A percentile compares a stretch with the other conserved stretches of the same genome.
These are phyloP conservation scores for Cassiopea andromeda DNA, from an alignment of 30 jellyfish, hydroid and myxozoan genomes.

Conservation along the genomic window DNA sequence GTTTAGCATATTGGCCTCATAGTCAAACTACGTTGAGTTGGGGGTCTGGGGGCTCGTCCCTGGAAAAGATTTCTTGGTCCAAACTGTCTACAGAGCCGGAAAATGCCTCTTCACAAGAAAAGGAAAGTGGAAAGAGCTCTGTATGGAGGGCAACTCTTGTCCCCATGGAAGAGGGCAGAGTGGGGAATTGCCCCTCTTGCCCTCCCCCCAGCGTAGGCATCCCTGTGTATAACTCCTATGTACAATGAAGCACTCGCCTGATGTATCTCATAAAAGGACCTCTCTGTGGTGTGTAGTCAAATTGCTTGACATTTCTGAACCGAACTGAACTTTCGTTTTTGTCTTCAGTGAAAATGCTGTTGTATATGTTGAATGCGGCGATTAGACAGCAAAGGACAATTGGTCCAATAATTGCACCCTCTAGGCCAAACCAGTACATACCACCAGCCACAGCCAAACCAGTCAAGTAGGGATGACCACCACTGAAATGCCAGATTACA, in stretches of 20 bases:
- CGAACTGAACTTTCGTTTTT: constrained; percentile 20
- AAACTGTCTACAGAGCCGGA: no score
- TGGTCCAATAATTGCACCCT: constrained; percentile 97
- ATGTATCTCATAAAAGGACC: constrained; percentile 20
- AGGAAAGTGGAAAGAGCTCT: no score
- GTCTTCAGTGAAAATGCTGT: constrained; percentile 64
- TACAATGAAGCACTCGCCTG: not conserved
- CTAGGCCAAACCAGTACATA: constrained; percentile 89
- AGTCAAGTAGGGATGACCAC: constrained; percentile 96
- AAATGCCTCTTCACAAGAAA: no score
- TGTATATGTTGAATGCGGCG: constrained; percentile 85
- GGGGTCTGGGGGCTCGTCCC: no score
- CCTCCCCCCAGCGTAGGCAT: no score
- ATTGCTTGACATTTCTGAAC: constrained; percentile 7
- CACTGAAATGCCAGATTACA: constrained; percentile 48
- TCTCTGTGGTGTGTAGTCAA: constrained; percentile 28
- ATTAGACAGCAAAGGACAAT: constrained; percentile 86
- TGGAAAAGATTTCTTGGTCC: no score
- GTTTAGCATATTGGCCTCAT: no score
- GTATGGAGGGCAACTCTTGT: no score
- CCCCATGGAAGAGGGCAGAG: no score
- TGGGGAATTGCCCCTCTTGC: no score
- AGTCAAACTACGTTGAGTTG: no score
- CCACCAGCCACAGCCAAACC: constrained; percentile 98
- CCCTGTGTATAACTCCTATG: no score